Base-by-base conservation (phyloP, 2,113 vertebrate species). In the Globicephala melas region DNA sequence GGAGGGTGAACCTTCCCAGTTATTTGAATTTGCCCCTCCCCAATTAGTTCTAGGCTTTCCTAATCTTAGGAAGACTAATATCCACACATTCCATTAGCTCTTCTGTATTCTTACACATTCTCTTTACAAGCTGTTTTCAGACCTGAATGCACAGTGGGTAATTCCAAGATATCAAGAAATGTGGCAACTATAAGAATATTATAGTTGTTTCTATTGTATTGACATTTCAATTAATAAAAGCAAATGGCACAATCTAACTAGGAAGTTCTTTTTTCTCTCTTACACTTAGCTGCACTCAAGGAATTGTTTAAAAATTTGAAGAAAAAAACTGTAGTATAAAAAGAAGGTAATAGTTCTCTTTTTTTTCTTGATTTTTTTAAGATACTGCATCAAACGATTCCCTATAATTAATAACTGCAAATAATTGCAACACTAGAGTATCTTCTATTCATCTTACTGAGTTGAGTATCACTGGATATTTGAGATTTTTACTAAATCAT, bases 291-390 rank as follows among this genome's bases (percentile, higher is more conserved):
- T 96, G 50, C 85, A 85, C 76, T 98, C 44, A 94, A 92, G 58
- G 90, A 91, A 50, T 68, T 89, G 63, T 53, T 83, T 60, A 50
- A 76, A 84, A 36, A 15, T 31, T 53, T 76, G 10, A 82, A 88
- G 55, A 41, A 94, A 95, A 95, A 87, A 53, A 65, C 23, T 26
- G 8, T 31, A 70, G 73, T 41, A 68, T 44, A 91, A 96, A 96
- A 77, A 97, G 77, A 93, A 83, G 90, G 47, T 93, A 89, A 89
- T 91, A 92, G 41, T 93, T 71, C 73, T 21, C 70, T 95, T 82
- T 97, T 92, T 85, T 96, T 97, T 89, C 71, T 94, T 98, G 88
- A 79, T 97, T 97, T 96, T 98, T 98, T 98, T 41, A 95, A 91
- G 88, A 85, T 77, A 17, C 47, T 87, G 23, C 62, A 97, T 95